These are phyloP conservation scores for Siniperca chuatsi DNA, from an alignment of 2,113 vertebrate species.

Conservation along the genomic window DNA sequence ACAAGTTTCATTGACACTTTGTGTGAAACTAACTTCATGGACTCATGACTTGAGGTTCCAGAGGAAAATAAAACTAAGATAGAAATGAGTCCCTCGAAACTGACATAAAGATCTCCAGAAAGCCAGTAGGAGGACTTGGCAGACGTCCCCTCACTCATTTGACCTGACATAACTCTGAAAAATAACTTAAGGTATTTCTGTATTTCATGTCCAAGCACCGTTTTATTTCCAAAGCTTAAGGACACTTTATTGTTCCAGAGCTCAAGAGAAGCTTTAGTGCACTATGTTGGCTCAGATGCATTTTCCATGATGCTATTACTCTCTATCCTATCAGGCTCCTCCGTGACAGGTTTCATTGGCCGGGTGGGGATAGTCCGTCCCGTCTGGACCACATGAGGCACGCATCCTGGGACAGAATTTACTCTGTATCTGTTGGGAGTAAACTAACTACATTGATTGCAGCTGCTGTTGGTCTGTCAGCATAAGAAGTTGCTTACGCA, in stretches of 20 bases:
- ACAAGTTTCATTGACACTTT: slow-evolving; percentile 5
- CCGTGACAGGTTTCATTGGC: slow-evolving; percentile 28
- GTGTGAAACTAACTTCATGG: slow-evolving; percentile 8
- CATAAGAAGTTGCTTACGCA: slow-evolving; percentile 22
- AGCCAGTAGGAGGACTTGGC: slow-evolving; percentile 34
- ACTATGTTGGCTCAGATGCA: slow-evolving; percentile 28
- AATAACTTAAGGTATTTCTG: slow-evolving; percentile 36
- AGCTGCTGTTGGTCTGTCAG: slow-evolving; percentile 45
- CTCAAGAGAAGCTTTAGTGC: slow-evolving; percentile 50
- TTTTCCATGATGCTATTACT: slow-evolving; percentile 61
- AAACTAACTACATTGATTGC: slow-evolving; percentile 38
- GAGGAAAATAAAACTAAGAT: slow-evolving; percentile 4
- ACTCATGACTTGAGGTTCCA: neutral
- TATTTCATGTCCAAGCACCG: slow-evolving; percentile 35
- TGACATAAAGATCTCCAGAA: slow-evolving; percentile 26
- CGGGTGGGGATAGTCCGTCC: slow-evolving; percentile 5
- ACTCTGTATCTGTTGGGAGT: slow-evolving; percentile 26
- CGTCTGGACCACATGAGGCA: slow-evolving; percentile 14
- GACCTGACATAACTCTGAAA: slow-evolving; percentile 38
- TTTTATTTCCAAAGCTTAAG: slow-evolving; percentile 54
- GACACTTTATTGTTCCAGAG: slow-evolving; percentile 55
- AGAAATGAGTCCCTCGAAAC: slow-evolving; percentile 10
- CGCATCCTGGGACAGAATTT: slow-evolving; percentile 24
- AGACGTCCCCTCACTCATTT: neutral
- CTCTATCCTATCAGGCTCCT: slow-evolving; percentile 29